Percentiles rank a stretch among this genome's conserved stretches.
These are phyloP conservation scores for Perccottus glenii DNA, from an alignment of 2,113 vertebrate genomes.

Conservation along the genomic window DNA sequence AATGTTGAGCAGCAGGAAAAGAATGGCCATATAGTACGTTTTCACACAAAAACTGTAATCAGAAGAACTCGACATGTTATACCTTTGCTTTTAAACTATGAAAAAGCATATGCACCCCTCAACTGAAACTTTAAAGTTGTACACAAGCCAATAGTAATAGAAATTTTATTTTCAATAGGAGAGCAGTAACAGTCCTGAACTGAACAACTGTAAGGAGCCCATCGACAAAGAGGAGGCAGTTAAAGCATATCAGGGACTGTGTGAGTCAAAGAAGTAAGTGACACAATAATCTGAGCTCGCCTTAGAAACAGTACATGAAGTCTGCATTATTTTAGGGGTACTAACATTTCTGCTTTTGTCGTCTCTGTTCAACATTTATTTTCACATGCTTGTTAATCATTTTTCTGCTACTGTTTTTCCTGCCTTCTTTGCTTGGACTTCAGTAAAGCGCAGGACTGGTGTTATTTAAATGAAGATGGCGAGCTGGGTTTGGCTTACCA, in stretches of 20 bases:
- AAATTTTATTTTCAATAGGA: conserved; percentile 25
- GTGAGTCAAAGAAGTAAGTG: conserved; percentile 87
- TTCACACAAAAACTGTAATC: background rate
- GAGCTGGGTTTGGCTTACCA: conserved; percentile 94
- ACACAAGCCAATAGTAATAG: too few relatives aligned
- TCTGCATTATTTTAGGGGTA: background rate
- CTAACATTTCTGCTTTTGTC: background rate
- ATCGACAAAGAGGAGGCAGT: conserved; percentile 82
- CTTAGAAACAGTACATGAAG: background rate
- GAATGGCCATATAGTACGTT: conserved; percentile 65
- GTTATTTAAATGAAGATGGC: conserved; percentile 92
- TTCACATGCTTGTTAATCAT: conserved; percentile 38
- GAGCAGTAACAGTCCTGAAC: conserved; percentile 41
- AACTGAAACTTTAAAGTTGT: too few relatives aligned
- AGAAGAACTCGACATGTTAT: too few relatives aligned
- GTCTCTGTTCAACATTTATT: conserved; percentile 1
- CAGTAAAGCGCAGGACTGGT: conserved; percentile 91
- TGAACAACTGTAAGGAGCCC: conserved; percentile 81
- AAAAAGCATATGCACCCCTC: background rate
- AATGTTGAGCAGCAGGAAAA: conserved; percentile 75
- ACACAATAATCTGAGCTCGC: background rate
- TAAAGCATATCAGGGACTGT: conserved; percentile 82
- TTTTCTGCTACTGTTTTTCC: conserved; percentile 34
- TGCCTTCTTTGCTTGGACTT: conserved; percentile 67
- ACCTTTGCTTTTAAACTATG: too few relatives aligned